Evolutionary conservation across 2,797 vertebrate genomes (phyloP).

Genomic region (Euphonia xanthogaster): DNA sequence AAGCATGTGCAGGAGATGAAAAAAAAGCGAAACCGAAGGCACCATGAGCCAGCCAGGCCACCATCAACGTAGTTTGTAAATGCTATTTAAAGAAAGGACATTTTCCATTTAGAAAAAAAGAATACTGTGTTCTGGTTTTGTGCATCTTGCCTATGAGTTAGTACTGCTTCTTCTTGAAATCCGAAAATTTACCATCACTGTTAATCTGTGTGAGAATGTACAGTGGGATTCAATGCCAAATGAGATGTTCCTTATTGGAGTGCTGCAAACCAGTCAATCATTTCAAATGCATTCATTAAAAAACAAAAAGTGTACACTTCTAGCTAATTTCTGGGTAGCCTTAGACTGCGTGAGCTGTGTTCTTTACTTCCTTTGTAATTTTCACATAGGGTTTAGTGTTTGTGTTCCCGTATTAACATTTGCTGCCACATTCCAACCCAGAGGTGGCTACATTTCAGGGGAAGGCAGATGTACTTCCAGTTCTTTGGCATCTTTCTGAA

Average conservation of each 20-base stretch:
- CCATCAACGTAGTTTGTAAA: conserved; percentile 66
- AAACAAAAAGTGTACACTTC: not conserved
- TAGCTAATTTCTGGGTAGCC: conserved; percentile 24
- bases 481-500: conserved; percentile 35
- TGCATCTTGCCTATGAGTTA: conserved; percentile 56
- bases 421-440: conserved; percentile 1
- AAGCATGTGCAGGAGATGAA: conserved; percentile 95
- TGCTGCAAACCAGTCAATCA: not conserved
- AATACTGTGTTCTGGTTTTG: conserved; percentile 62
- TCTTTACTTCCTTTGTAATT: conserved; percentile 29
- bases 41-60: conserved; percentile 73
- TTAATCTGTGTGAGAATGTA: conserved; percentile 11
- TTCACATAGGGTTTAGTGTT: conserved; percentile 39
- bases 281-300: not conserved
- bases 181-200: not conserved
- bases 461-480: conserved; percentile 23
- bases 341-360: conserved; percentile 3
- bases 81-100: conserved; percentile 67
- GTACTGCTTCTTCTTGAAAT: conserved; percentile 50
- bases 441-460: conserved; percentile 5
- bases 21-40: conserved; percentile 91
- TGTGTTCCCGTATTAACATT: not conserved
- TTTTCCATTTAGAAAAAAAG: not conserved
- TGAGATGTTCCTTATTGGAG: not conserved
- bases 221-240: not conserved